Evolutionary conservation across 2,113 vertebrate genomes (phyloP), one percentile per base, ranked within the genome.

Genomic region (Syngnathus typhle): DNA sequence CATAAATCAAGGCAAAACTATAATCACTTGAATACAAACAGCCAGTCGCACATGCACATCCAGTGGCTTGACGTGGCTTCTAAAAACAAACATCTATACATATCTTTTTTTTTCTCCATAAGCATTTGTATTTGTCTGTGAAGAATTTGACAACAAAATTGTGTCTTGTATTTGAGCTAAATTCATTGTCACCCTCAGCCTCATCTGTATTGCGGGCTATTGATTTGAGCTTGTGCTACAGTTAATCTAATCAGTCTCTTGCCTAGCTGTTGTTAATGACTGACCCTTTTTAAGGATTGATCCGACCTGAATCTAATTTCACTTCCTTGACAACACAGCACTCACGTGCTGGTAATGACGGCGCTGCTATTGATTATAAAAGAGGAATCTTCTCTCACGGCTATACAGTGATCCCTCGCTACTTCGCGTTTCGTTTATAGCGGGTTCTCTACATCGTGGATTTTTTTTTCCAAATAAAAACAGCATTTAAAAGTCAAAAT

Each of bases 271-370:
- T 73, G 68, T 60, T 71, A 60, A 70, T 27, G 65, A 55, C 67
- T 73, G 74, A 73, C 65, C 65, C 77, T 83, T 71, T 68, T 75
- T 74, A 71, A 61, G 67, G 51, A 77, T 64, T 72, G 82, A 83
- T 88, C 69, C 36, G 56, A 54, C 66, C 69, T 71, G 69, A 39
- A 62, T 69, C 38, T 67, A 44, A 67, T 51, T 60, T 67, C 67
- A 65, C 5, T 37, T 56, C 46, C 58, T 38, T n/a, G 32, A n/a
- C 36, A 23, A 49, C 11, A 46, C 12, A 49, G 15, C 67, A 37
- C 46, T 68, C 69, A 79, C 18, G 43, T 73, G 71, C 4, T 16
- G 54, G 23, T 56, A 6, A 56, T 16, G 27, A 36, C 32, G 11
- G 27, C 11, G 9, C 11, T 55, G 52, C 7, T 27, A 5, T 21